Base-by-base conservation (phyloP, 2,888 invertebrate genomes). In the Deilephila porcellus region DNA sequence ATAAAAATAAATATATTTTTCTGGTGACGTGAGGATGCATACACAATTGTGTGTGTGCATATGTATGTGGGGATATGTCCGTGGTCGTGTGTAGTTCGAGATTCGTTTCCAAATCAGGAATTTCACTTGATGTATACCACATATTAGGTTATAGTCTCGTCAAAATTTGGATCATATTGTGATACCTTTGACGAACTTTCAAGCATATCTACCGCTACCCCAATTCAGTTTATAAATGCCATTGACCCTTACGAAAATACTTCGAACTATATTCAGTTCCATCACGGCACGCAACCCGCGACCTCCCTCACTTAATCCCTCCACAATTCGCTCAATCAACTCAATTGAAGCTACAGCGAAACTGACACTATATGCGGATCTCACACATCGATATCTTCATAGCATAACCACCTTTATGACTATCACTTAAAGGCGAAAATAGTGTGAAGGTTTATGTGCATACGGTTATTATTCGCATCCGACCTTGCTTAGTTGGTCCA, bases 251-350 rank as follows among this genome's bases (percentile, higher is more conserved):
- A 34, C 29, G 25, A 64, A 64, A 37, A 45, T n/a, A 14, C 20
- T 29, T 37, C 37, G 6, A 34, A 11, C n/a, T 32, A 53, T 53
- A 62, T 53, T 71, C 25, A 53, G 8, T 45, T 45, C 11, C 45
- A 45, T 45, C 14, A 45, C 45, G 45, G 45, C 11, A 45, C 45
- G 45, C 45, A 45, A 45, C 20, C n/a, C 14, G 34, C 37, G 56
- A 64, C 17, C 72, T 52, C 59, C 32, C 64, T 59, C 56, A 67
- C 45, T 25, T 67, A 60, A 25, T 67, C 34, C 67, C 32, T 59
- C 71, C 25, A 71, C 71, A 71, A 74, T 74, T 74, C 59, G 71
- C 60, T 63, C 73, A 74, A 74, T 71, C 62, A 63, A 14, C 52
- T 37, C 53, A 74, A 74, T 74, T 74, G 72, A 25, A 52, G 62